A percentile compares a stretch with the other conserved stretches of the same genome.
phyloP scores from a whole-genome alignment of 1,140 invertebrate species.

The Hypsibius dujardini region DNA sequence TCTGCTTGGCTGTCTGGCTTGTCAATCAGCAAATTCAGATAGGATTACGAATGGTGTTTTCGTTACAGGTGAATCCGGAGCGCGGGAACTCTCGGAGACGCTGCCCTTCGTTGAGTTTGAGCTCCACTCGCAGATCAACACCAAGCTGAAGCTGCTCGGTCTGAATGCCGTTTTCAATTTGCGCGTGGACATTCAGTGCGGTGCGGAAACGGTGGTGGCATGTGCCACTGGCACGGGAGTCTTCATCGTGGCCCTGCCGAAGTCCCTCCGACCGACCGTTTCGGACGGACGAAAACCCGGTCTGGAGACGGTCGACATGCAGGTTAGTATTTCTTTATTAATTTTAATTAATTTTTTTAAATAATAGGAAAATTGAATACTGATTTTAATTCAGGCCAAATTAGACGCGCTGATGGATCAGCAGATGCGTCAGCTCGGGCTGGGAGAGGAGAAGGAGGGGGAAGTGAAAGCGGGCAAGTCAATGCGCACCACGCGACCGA shows the following conservation, averaged over 20 bases:
- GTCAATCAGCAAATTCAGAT: too few species aligned
- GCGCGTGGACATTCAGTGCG: constrained; percentile 35
- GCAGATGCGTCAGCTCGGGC: background rate
- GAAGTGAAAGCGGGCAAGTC: background rate
- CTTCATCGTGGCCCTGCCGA: background rate
- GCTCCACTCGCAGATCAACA: constrained; percentile 68
- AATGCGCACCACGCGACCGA: background rate
- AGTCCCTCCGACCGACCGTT: background rate
- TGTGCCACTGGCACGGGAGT: background rate
- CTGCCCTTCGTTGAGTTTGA: constrained; percentile 90
- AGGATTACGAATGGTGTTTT: too few species aligned
- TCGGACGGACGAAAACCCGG: background rate
- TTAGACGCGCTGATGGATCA: background rate
- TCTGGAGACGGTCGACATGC: background rate
- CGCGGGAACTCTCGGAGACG: constrained; percentile 27
- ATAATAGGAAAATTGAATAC: too few species aligned
- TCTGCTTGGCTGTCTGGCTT: too few species aligned
- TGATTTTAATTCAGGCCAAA: background rate
- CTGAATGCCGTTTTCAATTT: constrained; percentile 81
- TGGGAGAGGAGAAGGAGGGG: background rate
- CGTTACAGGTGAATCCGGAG: background rate
- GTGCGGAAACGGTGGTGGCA: background rate
- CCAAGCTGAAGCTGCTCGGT: constrained; percentile 70
- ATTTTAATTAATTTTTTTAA: too few species aligned
- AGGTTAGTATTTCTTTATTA: too few species aligned